Evolutionary conservation across 1,140 invertebrate genomes (phyloP).

Genomic region (Elymnias hypermnestra): DNA sequence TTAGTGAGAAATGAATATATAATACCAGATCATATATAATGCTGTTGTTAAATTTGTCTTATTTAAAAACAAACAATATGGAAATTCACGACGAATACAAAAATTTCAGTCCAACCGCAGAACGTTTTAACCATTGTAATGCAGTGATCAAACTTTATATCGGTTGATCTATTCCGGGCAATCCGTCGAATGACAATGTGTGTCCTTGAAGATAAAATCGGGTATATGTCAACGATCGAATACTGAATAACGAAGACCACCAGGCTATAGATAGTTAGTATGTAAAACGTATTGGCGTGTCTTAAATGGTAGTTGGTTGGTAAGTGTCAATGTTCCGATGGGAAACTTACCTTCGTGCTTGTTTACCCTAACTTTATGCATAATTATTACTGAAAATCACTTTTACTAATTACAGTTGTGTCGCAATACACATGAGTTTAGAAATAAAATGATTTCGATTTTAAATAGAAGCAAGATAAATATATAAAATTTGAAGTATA

Average conservation of each 20-base stretch:
- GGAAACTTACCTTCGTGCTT: constrained; percentile 30
- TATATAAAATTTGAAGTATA: too few relatives aligned
- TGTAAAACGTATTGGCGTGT: constrained; percentile 24
- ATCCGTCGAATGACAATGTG: constrained; percentile 54
- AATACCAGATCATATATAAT: too few relatives aligned
- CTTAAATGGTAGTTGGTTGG: constrained; percentile 16
- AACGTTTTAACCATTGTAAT: constrained; percentile 47
- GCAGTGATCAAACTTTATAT: constrained; percentile 46
- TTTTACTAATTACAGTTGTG: too few relatives aligned
- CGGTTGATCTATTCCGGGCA: constrained; percentile 57
- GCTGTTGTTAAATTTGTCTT: too few relatives aligned
- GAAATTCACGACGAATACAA: constrained; percentile 16
- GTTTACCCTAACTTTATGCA: too few relatives aligned
- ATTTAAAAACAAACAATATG: not conserved
- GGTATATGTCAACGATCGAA: constrained; percentile 42
- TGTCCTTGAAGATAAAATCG: constrained; percentile 66
- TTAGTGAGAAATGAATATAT: too few relatives aligned
- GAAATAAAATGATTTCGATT: too few relatives aligned
- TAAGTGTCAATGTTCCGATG: constrained; percentile 20
- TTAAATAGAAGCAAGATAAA: too few relatives aligned
- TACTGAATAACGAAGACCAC: constrained; percentile 59
- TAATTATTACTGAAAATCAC: too few relatives aligned
- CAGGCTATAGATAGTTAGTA: constrained; percentile 39
- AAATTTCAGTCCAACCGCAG: constrained; percentile 31
- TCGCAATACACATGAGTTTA: too few relatives aligned